Conservation (phyloP, 2,797 vertebrate species). For the Myripristis jacobus region DNA sequence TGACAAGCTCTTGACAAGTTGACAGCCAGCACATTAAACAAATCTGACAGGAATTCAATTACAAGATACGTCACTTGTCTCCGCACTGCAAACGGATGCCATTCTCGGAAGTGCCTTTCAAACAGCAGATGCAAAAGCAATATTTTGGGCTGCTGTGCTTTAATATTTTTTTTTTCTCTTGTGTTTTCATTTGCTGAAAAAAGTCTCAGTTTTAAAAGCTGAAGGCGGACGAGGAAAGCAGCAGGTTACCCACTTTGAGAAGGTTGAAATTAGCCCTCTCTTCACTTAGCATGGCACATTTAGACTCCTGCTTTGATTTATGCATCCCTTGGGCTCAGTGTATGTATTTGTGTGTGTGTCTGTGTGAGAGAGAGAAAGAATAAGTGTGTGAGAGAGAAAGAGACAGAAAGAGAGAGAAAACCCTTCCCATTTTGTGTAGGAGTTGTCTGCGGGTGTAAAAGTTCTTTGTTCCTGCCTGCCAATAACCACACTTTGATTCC, state of each 20-base stretch:
- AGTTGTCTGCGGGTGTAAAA: constrained; percentile 29
- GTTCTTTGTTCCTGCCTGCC: constrained; percentile 39
- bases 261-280: constrained; percentile 27
- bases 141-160: constrained; percentile 45
- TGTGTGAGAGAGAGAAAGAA: not conserved
- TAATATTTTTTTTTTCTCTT: constrained; percentile 3
- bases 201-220: constrained; percentile 1
- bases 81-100: constrained; percentile 44
- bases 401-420: no score
- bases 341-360: constrained; percentile 1
- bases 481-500: constrained; percentile 4
- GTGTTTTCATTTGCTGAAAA: constrained; percentile 27
- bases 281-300: constrained; percentile 32
- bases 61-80: constrained; percentile 64
- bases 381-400: no score
- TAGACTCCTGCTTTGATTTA: constrained; percentile 27
- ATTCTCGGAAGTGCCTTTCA: constrained; percentile 20
- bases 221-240: constrained; percentile 6
- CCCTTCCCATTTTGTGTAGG: no score
- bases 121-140: constrained; percentile 34
- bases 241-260: constrained; percentile 33
- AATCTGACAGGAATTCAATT: constrained; percentile 73
- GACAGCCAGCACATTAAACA: constrained; percentile 65
- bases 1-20: constrained; percentile 65
- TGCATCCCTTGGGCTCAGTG: constrained; percentile 22